Evolutionary conservation across 2,888 invertebrate genomes (phyloP), one percentile per base, ranked within the genome.

Genomic region (Troides aeacus): DNA sequence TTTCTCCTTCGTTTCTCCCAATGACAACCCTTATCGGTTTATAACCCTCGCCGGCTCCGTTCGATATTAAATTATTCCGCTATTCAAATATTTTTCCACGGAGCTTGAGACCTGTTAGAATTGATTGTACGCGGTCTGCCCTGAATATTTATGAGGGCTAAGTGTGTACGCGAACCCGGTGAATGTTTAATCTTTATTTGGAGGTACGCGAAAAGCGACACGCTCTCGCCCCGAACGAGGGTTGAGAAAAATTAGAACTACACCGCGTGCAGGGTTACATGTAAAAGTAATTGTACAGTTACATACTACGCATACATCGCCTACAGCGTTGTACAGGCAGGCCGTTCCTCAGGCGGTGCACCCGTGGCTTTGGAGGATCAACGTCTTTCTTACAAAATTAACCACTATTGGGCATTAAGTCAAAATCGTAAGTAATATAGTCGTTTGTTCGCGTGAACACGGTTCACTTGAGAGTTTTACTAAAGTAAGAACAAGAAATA

Each of bases 81-180:
- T 83, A 83, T 85, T 87, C 86, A 87, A 90, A 89, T 82, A 88
- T 81, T 91, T 90, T 90, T 88, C 87, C 84, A 83, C 85, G 79
- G 75, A 74, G 74, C 75, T 78, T 77, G 79, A 79, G 78, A 81
- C 83, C 82, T 84, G 83, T 84, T 87, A 87, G 89, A 91, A 92
- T 91, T 91, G 90, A 90, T 92, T 90, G 90, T 89, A 81, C 86
- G 88, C 81, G 87, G 85, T 89, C 85, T 85, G 81, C 75, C 74
- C 84, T 88, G 90, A 90, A 92, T 92, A 92, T 92, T 90, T 90
- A 92, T 90, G 85, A 90, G 89, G 89, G 90, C 88, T 89, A 91
- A 91, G 92, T 91, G 91, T 91, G 87, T 90, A 89, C 88, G 88
- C 86, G 87, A 88, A 89, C 86, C 88, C 88, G 84, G 85, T 92